These are phyloP conservation scores for Porites lutea DNA, from an alignment of 64 coral and sea anemone genomes.

Conservation along the genomic window DNA sequence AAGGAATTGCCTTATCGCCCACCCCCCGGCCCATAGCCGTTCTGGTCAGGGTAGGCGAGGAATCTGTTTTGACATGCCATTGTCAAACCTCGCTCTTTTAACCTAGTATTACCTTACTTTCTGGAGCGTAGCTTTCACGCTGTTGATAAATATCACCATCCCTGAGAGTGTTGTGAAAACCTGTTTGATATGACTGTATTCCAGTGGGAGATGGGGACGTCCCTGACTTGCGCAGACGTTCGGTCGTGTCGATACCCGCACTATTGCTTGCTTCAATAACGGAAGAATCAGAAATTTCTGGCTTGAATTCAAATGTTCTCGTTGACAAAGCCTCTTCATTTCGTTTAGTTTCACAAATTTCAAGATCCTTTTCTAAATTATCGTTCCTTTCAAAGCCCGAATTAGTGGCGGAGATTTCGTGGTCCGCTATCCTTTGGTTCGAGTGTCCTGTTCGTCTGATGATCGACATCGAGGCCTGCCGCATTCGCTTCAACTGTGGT, in stretches of 20 bases:
- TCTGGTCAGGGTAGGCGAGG: no score
- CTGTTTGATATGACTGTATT: background rate
- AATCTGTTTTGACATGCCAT: no score
- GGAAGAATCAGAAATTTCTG: background rate
- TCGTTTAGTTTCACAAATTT: background rate
- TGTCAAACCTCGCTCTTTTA: no score
- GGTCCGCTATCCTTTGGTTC: background rate
- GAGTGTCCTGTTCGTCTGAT: background rate
- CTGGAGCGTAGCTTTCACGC: background rate
- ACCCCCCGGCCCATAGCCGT: no score
- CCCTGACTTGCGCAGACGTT: background rate
- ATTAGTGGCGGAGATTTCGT: conserved; percentile 16
- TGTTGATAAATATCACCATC: background rate
- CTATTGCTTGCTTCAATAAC: background rate
- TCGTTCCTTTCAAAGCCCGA: conserved; percentile 40
- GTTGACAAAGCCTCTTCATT: no score
- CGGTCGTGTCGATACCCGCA: background rate
- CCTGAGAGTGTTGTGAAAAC: no score
- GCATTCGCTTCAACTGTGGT: conserved; percentile 52
- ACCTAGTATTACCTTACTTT: background rate
- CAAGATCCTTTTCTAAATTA: background rate
- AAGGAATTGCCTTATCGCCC: no score
- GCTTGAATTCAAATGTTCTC: background rate
- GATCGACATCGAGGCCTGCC: conserved; percentile 33
- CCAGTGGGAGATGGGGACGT: background rate